Evolutionary conservation across 2,113 vertebrate genomes (phyloP), one percentile per base, ranked within the genome.

Genomic region (Electrona antarctica): DNA sequence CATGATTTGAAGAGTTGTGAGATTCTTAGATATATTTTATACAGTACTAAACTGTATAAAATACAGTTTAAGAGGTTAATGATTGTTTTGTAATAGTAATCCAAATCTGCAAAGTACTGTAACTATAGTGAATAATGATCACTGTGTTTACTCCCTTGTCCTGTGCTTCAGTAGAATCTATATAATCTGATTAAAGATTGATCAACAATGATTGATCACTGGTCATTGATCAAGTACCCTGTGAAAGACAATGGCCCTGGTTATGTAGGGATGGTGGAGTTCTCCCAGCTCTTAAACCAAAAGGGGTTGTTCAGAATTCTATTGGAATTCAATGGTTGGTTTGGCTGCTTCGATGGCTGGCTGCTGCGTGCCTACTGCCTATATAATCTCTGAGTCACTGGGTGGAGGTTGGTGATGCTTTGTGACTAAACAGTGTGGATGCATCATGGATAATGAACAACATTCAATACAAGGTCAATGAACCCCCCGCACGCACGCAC

Each of bases 371-470:
- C 79, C 73, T 60, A 7, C 10, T 28, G 10, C 79, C 73, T 60
- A 7, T 13, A 76, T 41, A 73, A 68, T 73, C 10, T 6, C 61
- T 75, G 73, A 86, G 8, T 80, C 74, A 85, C 64, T 57, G 33
- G 63, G 57, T 68, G 60, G 59, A 68, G 67, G 71, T 67, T 63
- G 10, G 47, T 14, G 65, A 45, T 11, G 21, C 73, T 83, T 66
- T 84, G 61, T 73, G 65, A 71, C 50, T 60, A 73, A 75, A 80
- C 73, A 46, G 63, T 28, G 66, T 57, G 50, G 75, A 72, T 74
- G 62, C 58, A 65, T 69, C 57, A 61, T 79, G 71, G 81, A 79
- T 73, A 78, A 78, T 62, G 60, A 2, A 21, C 21, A 49, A 79
- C 64, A 66, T 41, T 81, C 21, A 64, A 6, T 52, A 1, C 46